Evolutionary conservation across 2,113 vertebrate species (phyloP), one percentile per base, ranked within the genome.

Genomic region (Arothron firmamentum): DNA sequence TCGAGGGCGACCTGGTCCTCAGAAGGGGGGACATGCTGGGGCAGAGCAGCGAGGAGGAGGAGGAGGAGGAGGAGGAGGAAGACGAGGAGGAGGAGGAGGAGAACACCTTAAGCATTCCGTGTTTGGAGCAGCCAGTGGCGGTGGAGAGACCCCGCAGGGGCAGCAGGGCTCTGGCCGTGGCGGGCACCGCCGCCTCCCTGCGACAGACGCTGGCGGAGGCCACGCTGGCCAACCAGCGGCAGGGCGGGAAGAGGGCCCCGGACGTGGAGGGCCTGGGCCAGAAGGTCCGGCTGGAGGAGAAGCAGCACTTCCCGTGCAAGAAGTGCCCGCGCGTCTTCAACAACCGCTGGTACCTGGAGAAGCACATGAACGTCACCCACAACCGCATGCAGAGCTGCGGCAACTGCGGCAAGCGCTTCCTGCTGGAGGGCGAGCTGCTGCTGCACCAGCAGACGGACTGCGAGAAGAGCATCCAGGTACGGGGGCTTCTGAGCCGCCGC

Each of bases 261-360:
- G 92, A 93, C 0, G 60, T 84, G 0, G 96, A 98, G 0, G 86
- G 92, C 42, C 81, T 89, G 50, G 93, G 93, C 20, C 93, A 94
- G 82, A 96, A 95, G 79, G 95, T 94, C 57, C 93, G 96, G 79
- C 89, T 97, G 71, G 96, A 98, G 79, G 96, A 97, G 82, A 97
- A 95, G 77, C 95, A 95, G 62, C 93, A 96, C 62, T 96, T 94
- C 54, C 91, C 93, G 0, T 98, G 96, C 78, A 96, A 96, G 87
- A 98, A 96, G 66, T 98, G 96, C 38, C 95, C 96, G 0, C 91
- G 96, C 0, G 88, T 98, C 48, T 97, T 98, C 87, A 98, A 98
- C 91, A 98, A 97, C 87, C 94, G 95, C 81, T 98, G 96, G 96
- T 98, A 97, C 85, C 88, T 98, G 91, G 95, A 97, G 70, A 97